These are phyloP conservation scores for Coleophora deauratella DNA, from an alignment of 2,888 invertebrate species.

Conservation along the genomic window DNA sequence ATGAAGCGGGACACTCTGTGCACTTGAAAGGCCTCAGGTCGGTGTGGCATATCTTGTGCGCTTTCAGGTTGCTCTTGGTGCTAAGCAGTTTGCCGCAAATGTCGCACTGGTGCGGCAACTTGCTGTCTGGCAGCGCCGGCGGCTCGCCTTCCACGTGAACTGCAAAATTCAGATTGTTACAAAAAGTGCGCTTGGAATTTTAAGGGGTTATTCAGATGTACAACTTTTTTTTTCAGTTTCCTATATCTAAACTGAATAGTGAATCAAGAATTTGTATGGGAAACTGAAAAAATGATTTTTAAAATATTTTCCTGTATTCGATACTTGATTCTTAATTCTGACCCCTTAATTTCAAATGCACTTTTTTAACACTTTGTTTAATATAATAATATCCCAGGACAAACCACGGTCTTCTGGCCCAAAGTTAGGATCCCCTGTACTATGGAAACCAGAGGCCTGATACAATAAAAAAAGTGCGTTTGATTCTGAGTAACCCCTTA, in stretches of 20 bases:
- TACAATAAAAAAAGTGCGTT: too few species aligned
- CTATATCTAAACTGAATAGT: too few species aligned
- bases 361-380: too few species aligned
- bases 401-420: background rate
- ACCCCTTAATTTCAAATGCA: background rate
- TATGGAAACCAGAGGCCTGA: background rate
- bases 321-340: too few species aligned
- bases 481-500: too few species aligned
- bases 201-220: too few species aligned
- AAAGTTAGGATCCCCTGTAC: background rate
- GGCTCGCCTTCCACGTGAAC: constrained; percentile 25
- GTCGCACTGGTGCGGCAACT: constrained; percentile 59
- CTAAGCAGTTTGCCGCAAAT: constrained; percentile 60
- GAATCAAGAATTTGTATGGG: too few species aligned
- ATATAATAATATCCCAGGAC: background rate
- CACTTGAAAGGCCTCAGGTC: constrained; percentile 52
- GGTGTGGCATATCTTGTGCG: constrained; percentile 60
- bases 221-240: too few species aligned
- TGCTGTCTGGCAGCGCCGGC: constrained; percentile 34
- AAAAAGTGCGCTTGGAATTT: too few species aligned
- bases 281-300: background rate
- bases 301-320: too few species aligned
- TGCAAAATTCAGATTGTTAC: constrained; percentile 14
- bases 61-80: constrained; percentile 57
- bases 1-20: constrained; percentile 46